Conservation (phyloP, 2,797 vertebrate species). For the Echeneis naucrates region DNA sequence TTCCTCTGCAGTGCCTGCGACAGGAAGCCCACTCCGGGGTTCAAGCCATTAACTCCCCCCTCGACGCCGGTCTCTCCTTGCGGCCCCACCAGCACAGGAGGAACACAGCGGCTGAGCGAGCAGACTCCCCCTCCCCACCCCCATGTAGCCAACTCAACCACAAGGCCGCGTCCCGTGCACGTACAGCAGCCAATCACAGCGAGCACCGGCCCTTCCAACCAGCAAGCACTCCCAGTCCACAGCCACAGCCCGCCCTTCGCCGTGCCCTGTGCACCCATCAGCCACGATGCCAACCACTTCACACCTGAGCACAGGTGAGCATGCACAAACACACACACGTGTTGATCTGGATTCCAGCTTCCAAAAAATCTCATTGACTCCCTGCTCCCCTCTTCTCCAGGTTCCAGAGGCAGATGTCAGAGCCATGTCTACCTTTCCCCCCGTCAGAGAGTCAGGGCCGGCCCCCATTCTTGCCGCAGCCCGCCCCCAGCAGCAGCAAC, state of each 20-base stretch:
- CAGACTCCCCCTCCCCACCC: slow-evolving; percentile 76
- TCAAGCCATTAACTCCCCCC: slow-evolving; percentile 96
- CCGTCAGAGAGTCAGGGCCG: slow-evolving; percentile 84
- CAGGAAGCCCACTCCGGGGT: slow-evolving; percentile 91
- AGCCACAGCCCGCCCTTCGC: slow-evolving; percentile 86
- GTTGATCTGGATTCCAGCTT: neutral
- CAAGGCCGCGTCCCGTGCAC: slow-evolving; percentile 66
- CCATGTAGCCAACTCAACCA: slow-evolving; percentile 61
- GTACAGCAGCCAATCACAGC: slow-evolving; percentile 67
- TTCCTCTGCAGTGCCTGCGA: slow-evolving; percentile 92
- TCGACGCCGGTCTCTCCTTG: slow-evolving; percentile 90
- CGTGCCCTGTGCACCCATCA: slow-evolving; percentile 88
- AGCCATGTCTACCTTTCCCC: slow-evolving; percentile 87
- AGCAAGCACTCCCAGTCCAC: slow-evolving; percentile 73
- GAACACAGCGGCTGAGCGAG: slow-evolving; percentile 79
- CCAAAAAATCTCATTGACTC: too few relatives aligned
- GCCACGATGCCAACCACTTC: slow-evolving; percentile 88
- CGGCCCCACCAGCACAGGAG: slow-evolving; percentile 77
- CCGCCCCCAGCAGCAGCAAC: slow-evolving; percentile 67
- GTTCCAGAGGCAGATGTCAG: slow-evolving; percentile 97
- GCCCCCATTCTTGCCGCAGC: slow-evolving; percentile 87
- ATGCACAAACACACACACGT: neutral
- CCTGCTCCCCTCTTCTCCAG: slow-evolving; percentile 65
- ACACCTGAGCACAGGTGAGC: slow-evolving; percentile 92
- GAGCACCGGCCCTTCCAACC: slow-evolving; percentile 59